phyloP scores from a whole-genome alignment of 2,113 vertebrate genomes.

The Brachypteracias leptosomus region DNA sequence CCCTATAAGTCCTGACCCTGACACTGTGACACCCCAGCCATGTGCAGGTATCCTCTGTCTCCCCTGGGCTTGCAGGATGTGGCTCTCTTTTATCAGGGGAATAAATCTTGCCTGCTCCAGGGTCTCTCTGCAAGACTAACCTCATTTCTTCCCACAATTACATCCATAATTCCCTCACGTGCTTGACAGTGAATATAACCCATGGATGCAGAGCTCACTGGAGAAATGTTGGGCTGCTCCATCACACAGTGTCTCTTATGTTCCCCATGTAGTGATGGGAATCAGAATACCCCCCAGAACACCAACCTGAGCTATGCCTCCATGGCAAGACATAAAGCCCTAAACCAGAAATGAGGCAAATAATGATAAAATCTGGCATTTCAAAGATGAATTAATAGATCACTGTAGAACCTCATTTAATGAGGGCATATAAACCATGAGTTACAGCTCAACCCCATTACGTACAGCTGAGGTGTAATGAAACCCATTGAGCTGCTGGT shows the following conservation, averaged over 20 bases:
- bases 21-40: neutral
- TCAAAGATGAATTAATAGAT: slow-evolving; percentile 60
- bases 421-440: slow-evolving; percentile 58
- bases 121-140: neutral
- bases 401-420: slow-evolving; percentile 51
- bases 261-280: neutral
- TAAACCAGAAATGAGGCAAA: slow-evolving; percentile 58
- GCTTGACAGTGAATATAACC: neutral
- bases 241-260: neutral
- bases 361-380: slow-evolving; percentile 66
- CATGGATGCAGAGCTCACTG: neutral
- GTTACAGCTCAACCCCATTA: slow-evolving; percentile 62
- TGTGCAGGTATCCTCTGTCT: neutral
- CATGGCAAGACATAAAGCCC: neutral
- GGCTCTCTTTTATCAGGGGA: neutral
- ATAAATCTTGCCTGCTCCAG: neutral
- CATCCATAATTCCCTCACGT: neutral
- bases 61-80: neutral
- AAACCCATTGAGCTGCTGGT: slow-evolving; percentile 39
- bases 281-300: too few relatives aligned
- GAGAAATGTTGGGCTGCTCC: neutral
- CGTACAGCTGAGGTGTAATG: slow-evolving; percentile 37
- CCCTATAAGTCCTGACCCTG: too few relatives aligned
- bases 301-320: neutral
- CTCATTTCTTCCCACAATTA: neutral